Conservation (phyloP, 2,113 vertebrate genomes). For the Ceyx melanurus region DNA sequence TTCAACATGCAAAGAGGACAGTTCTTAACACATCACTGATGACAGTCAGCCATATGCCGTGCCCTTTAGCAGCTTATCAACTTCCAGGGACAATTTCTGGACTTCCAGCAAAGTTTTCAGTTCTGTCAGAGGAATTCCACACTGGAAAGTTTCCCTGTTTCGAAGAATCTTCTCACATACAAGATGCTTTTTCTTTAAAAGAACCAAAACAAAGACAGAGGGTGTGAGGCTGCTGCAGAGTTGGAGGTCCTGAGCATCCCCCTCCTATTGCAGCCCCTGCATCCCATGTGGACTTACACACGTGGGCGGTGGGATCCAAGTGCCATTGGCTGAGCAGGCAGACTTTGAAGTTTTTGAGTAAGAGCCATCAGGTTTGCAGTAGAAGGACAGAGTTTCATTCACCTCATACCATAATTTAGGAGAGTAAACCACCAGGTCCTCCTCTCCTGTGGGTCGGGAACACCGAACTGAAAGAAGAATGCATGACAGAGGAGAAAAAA, state of each 20-base stretch:
- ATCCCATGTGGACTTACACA: neutral
- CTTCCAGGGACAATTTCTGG: conserved; percentile 54
- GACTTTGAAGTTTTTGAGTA: fast-evolving
- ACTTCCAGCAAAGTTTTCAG: conserved; percentile 59
- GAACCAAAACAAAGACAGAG: neutral
- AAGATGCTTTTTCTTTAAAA: neutral
- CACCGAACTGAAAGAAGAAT: neutral
- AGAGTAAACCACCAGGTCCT: fast-evolving
- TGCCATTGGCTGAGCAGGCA: conserved; percentile 11
- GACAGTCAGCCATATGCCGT: fast-evolving
- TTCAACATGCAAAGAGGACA: fast-evolving
- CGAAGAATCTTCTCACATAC: neutral
- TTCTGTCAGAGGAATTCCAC: conserved; percentile 18
- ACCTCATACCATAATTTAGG: fast-evolving
- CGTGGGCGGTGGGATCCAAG: neutral
- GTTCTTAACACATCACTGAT: neutral
- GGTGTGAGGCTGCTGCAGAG: neutral
- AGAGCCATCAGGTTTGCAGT: fast-evolving
- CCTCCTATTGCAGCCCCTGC: neutral
- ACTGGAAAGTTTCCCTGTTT: neutral
- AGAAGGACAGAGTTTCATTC: neutral
- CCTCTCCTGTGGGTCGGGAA: neutral
- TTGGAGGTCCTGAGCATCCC: neutral
- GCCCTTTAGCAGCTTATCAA: conserved; percentile 4
- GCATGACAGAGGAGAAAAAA: neutral